Base-by-base conservation (phyloP, 2,113 vertebrate species). In the Physeter macrocephalus region DNA sequence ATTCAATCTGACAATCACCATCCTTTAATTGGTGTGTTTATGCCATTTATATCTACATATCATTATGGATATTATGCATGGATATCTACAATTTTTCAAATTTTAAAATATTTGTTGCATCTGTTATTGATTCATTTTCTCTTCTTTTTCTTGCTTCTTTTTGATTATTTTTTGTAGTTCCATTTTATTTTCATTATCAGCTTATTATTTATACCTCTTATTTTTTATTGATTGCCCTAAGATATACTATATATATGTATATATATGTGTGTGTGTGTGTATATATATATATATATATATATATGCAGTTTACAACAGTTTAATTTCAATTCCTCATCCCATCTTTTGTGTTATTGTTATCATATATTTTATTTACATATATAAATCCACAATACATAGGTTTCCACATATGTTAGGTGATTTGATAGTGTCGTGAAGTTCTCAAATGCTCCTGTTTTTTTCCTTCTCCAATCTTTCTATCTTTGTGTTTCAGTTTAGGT, bases 161-260 rank as follows among this genome's bases (percentile, higher is more conserved):
- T 71, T 75, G 3, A 64, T 61, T 61, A 46, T 71, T 57, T 54
- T 92, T 88, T 77, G 62, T 78, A 25, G 74, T 74, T 43, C 34
- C 72, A 86, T 82, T 92, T 92, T 81, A 83, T 87, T 94, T 88
- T 94, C 27, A 61, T 49, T 88, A 83, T 83, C 78, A 52, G 23
- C 8, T 74, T 87, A 49, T 62, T n/a, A 71, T 62, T 81, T 85
- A 57, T 91, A 43, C 9, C 8, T 61, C 72, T 52, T 72, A 78
- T 54, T 57, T 94, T 82, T 84, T 75, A 77, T 15, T 78, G 46
- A 31, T 61, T 90, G 39, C 8, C 20, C 54, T 72, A 59, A 57
- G 20, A 49, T 59, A 85, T 77, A 66, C n/a, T 77, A 39, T 34
- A 31, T 67, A 91, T 46, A 43, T 74, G 52, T 52, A 52, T 67